Evolutionary conservation across 1,140 invertebrate species (phyloP).

Genomic region (Psix sp.): DNA sequence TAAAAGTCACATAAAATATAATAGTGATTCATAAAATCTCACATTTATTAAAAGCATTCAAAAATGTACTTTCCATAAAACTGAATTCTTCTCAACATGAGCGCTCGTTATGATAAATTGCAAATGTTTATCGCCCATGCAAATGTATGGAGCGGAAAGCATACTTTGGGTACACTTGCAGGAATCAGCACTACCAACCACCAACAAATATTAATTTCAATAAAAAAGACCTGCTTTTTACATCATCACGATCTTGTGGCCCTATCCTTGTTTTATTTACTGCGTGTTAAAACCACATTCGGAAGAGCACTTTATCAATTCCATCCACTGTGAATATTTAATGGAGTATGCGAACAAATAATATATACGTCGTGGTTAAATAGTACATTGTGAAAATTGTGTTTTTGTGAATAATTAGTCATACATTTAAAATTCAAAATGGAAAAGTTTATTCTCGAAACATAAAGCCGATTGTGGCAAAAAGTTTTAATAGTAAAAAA

Average conservation of each 20-base stretch:
- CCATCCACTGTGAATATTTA: slow-evolving; percentile 36
- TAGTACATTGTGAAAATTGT: slow-evolving; percentile 22
- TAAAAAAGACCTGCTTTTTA: slow-evolving; percentile 23
- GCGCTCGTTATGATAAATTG: not conserved
- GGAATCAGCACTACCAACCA: slow-evolving; percentile 13
- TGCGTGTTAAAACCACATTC: slow-evolving; percentile 28
- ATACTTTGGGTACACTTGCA: not conserved
- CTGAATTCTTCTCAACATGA: no score
- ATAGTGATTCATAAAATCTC: no score
- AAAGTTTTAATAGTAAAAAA: no score
- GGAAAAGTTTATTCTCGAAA: no score
- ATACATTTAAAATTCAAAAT: no score
- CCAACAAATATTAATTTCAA: slow-evolving; percentile 27
- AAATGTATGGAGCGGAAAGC: slow-evolving; percentile 2
- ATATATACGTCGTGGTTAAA: slow-evolving; percentile 21
- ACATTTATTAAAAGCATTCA: no score
- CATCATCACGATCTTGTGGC: slow-evolving; percentile 20
- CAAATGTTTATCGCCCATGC: not conserved
- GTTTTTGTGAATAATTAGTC: not conserved
- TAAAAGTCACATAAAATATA: no score
- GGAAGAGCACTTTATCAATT: slow-evolving; percentile 49
- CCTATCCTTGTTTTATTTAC: slow-evolving; percentile 37
- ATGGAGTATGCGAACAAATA: slow-evolving; percentile 26
- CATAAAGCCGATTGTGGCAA: no score
- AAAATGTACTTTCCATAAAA: no score